Base-by-base conservation (phyloP, 1,140 invertebrate genomes). In the Trichomalopsis sarcophagae region DNA sequence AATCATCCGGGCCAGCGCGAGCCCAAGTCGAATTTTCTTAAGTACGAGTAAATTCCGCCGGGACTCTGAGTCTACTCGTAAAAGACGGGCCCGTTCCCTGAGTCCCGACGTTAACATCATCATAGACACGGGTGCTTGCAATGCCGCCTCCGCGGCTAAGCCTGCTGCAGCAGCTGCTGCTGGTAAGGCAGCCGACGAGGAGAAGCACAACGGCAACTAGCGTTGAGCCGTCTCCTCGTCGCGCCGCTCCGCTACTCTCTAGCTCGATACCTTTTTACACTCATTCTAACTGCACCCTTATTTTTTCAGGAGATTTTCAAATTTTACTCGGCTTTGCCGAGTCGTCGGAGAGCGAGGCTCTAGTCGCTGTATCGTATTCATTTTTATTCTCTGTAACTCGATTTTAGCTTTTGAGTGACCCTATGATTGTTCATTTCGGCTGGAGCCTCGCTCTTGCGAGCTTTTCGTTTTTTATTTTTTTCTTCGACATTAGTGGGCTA, bases 11-110 rank as follows among this genome's bases (percentile, higher is more conserved):
- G 90, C 7, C 93, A 94, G 78, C 92, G 94, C 66, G 93, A 94
- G 82, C 90, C 89, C 80, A 94, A 94, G 88, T 91, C 91, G 74
- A 94, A 93, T 89, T 94, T 93, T 91, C 92, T 94, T 79, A 94
- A 94, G 90, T 94, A 94, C 91, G 93, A 94, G 89, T 93, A 93
- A 92, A 91, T 90, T 91, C 86, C 85, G 44, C 76, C 44, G 80
- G 84, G 55, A 79, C 80, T 82, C 55, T 30, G 80, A 85, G 80
- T 92, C 89, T 92, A 92, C 88, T 92, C 90, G 89, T 91, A 90
- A 90, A 90, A 91, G 89, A 84, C 89, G 90, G 91, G 89, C 91
- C 86, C 89, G 90, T 88, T 92, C 90, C 91, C 90, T 90, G 88
- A 90, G 91, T 92, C 92, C 91, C 90, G 90, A 91, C 87, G 89